Percentiles rank a stretch among this genome's conserved stretches.
Conservation (phyloP, 2,888 invertebrate genomes). For the Leucophenga maculata region DNA sequence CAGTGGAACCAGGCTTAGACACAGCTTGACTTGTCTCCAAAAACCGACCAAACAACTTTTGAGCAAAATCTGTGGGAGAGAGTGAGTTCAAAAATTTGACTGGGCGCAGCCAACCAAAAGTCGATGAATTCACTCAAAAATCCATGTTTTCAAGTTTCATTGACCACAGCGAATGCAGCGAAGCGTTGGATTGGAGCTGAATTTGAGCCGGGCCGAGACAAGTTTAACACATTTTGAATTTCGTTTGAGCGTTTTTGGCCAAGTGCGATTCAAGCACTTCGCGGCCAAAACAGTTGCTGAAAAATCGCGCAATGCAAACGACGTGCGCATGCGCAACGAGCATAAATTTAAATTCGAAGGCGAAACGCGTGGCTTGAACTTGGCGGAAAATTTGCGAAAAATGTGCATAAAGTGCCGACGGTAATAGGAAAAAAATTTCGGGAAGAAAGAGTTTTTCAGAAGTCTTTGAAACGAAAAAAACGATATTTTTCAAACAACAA, state of each 20-base stretch:
- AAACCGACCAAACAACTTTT: constrained; percentile 49
- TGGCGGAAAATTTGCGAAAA: constrained; percentile 41
- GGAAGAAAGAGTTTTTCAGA: background rate
- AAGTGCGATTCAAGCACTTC: background rate
- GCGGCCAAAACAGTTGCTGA: constrained; percentile 46
- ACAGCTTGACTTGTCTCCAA: constrained; percentile 27
- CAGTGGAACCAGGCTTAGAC: background rate
- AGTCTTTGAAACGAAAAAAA: too few relatives aligned
- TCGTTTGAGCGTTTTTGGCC: constrained; percentile 18
- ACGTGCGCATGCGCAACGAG: constrained; percentile 59
- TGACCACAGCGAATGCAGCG: constrained; percentile 20
- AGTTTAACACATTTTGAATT: background rate
- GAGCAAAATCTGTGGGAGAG: too few relatives aligned
- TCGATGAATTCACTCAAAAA: constrained; percentile 50
- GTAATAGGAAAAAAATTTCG: background rate
- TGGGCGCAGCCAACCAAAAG: constrained; percentile 45
- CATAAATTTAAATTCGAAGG: background rate
- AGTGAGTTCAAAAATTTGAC: background rate
- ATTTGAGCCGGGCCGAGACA: background rate
- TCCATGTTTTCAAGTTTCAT: constrained; percentile 37
- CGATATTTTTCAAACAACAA: too few relatives aligned
- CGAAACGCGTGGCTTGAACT: background rate
- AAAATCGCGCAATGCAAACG: constrained; percentile 50
- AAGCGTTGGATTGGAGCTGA: constrained; percentile 13
- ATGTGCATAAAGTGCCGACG: constrained; percentile 8